Evolutionary conservation across 2,113 vertebrate genomes (phyloP).

Genomic region (Nyctibius bracteatus): DNA sequence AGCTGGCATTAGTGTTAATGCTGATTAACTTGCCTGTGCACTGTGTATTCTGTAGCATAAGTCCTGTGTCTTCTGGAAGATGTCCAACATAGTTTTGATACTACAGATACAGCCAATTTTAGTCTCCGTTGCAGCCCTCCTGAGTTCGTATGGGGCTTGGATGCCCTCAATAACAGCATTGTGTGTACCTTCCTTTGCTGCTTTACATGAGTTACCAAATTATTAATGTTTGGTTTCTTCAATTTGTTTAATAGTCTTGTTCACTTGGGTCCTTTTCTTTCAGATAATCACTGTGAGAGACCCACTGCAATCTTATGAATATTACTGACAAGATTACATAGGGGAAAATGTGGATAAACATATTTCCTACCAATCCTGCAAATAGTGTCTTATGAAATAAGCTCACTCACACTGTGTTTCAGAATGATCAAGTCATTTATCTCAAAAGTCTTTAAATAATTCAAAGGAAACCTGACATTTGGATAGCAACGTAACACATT

Average conservation of each 20-base stretch:
- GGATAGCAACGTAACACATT: not conserved
- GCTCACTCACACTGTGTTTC: not conserved
- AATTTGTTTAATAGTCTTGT: not conserved
- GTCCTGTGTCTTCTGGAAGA: not conserved
- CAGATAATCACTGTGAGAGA: not conserved
- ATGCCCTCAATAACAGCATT: not conserved
- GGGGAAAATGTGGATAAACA: not conserved
- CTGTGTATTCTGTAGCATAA: not conserved
- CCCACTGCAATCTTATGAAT: not conserved
- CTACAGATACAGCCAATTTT: not conserved
- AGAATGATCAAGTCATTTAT: conserved; percentile 15
- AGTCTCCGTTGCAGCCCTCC: not conserved
- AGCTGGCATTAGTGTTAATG: not conserved
- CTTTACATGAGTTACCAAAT: not conserved
- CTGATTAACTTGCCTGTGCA: not conserved
- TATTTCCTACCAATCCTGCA: not conserved
- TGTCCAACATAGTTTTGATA: not conserved
- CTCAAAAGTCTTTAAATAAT: conserved; percentile 24
- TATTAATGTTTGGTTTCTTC: not conserved
- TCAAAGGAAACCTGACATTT: conserved; percentile 2
- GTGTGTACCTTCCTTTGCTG: not conserved
- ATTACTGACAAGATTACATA: not conserved
- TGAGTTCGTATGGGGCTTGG: not conserved
- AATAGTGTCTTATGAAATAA: conserved; percentile 25
- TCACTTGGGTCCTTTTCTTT: not conserved